Percentiles rank a stretch among this genome's conserved stretches.
These are phyloP conservation scores for Trissolcus brochymenae DNA, from an alignment of 2,888 invertebrate genomes.

Conservation along the genomic window DNA sequence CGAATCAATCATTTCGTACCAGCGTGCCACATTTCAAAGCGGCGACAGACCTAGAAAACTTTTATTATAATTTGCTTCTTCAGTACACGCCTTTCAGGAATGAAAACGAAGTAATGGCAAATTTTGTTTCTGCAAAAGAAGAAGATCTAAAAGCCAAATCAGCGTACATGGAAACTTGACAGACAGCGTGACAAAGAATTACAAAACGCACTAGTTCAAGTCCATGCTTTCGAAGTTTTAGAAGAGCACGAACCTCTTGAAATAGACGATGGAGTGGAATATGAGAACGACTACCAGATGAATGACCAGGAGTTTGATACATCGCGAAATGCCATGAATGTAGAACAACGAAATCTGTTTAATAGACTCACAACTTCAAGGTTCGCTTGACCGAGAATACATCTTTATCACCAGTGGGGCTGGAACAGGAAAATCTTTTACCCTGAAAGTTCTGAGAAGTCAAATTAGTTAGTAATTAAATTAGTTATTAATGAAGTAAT, in stretches of 20 bases:
- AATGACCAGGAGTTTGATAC: too few relatives aligned
- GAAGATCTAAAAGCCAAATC: slow-evolving; percentile 9
- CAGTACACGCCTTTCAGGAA: slow-evolving; percentile 15
- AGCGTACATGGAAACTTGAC: slow-evolving; percentile 19
- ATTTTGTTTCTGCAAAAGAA: slow-evolving; percentile 17
- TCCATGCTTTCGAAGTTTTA: slow-evolving; percentile 25
- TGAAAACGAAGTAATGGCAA: slow-evolving; percentile 5
- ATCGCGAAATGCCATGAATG: too few relatives aligned
- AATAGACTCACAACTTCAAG: too few relatives aligned
- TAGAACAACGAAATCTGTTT: too few relatives aligned
- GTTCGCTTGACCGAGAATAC: too few relatives aligned
- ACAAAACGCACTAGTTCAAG: slow-evolving; percentile 17
- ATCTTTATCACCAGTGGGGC: too few relatives aligned
- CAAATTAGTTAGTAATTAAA: too few relatives aligned
- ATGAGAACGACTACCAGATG: slow-evolving; percentile 6
- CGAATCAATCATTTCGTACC: too few relatives aligned
- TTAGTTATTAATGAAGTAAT: too few relatives aligned
- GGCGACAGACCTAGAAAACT: slow-evolving; percentile 4
- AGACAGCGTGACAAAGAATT: slow-evolving; percentile 21
- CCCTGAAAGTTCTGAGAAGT: too few relatives aligned
- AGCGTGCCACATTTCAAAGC: slow-evolving; percentile 12
- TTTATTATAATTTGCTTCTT: slow-evolving; percentile 6
- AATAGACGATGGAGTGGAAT: slow-evolving; percentile 2
- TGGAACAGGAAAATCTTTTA: too few relatives aligned
- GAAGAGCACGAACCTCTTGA: slow-evolving; percentile 21